Percentiles rank a stretch among this genome's conserved stretches.
These are phyloP conservation scores for Prinia subflava DNA, from an alignment of 2,113 vertebrate species.

Conservation along the genomic window DNA sequence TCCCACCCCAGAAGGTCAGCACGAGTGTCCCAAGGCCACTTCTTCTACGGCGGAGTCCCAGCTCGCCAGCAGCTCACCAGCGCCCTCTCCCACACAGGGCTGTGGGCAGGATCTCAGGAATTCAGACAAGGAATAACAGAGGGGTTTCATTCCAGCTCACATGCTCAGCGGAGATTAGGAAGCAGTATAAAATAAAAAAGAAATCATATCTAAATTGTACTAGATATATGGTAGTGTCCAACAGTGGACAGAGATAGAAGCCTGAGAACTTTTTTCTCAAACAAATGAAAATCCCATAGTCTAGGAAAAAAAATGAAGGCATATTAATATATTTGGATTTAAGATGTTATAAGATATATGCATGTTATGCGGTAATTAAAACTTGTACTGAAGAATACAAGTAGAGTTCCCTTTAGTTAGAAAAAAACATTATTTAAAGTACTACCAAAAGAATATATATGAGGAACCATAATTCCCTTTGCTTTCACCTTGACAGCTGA, in stretches of 20 bases:
- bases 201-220: neutral
- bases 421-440: neutral
- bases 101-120: slow-evolving; percentile 3
- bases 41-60: neutral
- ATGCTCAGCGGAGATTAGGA: neutral
- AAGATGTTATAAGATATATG: slow-evolving; percentile 6
- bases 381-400: neutral
- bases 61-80: neutral
- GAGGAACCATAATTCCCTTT: neutral
- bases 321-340: slow-evolving; percentile 30
- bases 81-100: neutral
- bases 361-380: slow-evolving; percentile 19
- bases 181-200: neutral
- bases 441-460: neutral
- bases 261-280: neutral
- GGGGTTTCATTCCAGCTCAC: neutral
- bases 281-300: neutral
- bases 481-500: slow-evolving; percentile 4
- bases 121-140: neutral
- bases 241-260: neutral
- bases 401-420: slow-evolving; percentile 17
- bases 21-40: neutral
- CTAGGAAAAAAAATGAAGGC: neutral
- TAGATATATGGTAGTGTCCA: neutral
- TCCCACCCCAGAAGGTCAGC: neutral